Evolutionary conservation across 2,888 invertebrate genomes (phyloP).

Genomic region (Rambutsinella grinnellia): DNA sequence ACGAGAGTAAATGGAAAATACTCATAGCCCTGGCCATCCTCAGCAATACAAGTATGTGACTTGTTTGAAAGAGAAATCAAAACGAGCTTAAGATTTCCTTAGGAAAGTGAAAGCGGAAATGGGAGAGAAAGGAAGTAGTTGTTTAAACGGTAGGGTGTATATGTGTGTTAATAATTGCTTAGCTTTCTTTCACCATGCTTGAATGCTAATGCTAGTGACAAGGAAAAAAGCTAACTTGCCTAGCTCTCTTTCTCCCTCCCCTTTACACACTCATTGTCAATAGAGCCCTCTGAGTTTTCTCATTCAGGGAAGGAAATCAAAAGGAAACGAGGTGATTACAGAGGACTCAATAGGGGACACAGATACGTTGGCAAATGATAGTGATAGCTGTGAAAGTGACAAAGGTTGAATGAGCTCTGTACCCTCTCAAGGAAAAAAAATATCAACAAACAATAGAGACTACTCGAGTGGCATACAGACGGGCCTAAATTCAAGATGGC

Average conservation of each 20-base stretch:
- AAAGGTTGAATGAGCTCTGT: neutral
- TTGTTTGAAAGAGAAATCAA: neutral
- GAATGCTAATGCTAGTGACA: slow-evolving; percentile 15
- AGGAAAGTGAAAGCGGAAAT: slow-evolving; percentile 3
- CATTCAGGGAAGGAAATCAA: slow-evolving; percentile 26
- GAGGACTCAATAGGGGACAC: neutral
- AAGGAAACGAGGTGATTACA: slow-evolving; percentile 28
- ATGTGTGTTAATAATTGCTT: slow-evolving; percentile 10
- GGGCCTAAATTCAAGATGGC: no score
- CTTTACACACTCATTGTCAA: no score
- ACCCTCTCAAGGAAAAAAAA: neutral
- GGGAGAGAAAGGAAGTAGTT: slow-evolving; percentile 4
- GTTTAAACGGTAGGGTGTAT: slow-evolving; percentile 9
- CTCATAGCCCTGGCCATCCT: no score
- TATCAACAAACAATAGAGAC: no score
- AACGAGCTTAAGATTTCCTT: neutral
- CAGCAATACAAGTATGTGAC: neutral
- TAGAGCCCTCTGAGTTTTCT: neutral
- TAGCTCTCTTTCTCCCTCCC: no score
- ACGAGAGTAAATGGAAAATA: no score
- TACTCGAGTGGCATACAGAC: no score
- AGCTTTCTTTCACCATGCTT: slow-evolving; percentile 9
- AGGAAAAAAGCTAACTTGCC: slow-evolving; percentile 28
- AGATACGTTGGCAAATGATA: neutral
- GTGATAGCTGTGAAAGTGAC: slow-evolving; percentile 27